Percentiles rank a stretch among this genome's conserved stretches.
Evolutionary conservation across 2,113 vertebrate genomes (phyloP).

Genomic region (Nothocercus nigrocapillus): DNA sequence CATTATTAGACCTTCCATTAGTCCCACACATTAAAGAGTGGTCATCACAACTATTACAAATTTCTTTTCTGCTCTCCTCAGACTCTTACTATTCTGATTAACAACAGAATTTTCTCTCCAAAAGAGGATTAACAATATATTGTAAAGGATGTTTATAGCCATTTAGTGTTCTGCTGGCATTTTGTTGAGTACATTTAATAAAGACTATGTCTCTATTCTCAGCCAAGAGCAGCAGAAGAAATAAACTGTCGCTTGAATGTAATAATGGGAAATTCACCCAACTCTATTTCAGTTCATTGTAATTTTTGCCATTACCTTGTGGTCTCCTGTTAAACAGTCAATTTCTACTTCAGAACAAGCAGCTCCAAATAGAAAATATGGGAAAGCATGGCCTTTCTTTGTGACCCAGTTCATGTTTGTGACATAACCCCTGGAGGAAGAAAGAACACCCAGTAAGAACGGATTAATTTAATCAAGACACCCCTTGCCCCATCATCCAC

Average conservation of each 20-base stretch:
- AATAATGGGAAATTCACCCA: background rate
- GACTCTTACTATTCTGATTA: background rate
- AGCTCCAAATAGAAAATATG: constrained; percentile 81
- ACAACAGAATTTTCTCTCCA: background rate
- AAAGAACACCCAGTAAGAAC: background rate
- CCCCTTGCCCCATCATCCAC: background rate
- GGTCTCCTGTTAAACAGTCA: constrained; percentile 87
- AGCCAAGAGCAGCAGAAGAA: background rate
- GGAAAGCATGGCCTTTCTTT: constrained; percentile 79
- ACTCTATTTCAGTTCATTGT: background rate
- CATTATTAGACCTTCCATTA: background rate
- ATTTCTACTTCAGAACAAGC: constrained; percentile 88
- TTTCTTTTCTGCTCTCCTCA: background rate
- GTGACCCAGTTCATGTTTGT: constrained; percentile 85
- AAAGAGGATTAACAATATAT: background rate
- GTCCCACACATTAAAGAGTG: too few relatives aligned
- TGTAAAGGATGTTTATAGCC: background rate
- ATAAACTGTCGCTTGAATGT: background rate
- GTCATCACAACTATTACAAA: too few relatives aligned
- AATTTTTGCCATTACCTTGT: constrained; percentile 74
- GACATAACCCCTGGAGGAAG: constrained; percentile 79
- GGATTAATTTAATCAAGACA: background rate
- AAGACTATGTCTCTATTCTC: background rate
- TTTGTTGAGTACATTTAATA: background rate
- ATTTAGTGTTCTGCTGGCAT: background rate